Base-by-base conservation (phyloP, 2,113 vertebrate species). In the Dendropsophus ebraccatus region DNA sequence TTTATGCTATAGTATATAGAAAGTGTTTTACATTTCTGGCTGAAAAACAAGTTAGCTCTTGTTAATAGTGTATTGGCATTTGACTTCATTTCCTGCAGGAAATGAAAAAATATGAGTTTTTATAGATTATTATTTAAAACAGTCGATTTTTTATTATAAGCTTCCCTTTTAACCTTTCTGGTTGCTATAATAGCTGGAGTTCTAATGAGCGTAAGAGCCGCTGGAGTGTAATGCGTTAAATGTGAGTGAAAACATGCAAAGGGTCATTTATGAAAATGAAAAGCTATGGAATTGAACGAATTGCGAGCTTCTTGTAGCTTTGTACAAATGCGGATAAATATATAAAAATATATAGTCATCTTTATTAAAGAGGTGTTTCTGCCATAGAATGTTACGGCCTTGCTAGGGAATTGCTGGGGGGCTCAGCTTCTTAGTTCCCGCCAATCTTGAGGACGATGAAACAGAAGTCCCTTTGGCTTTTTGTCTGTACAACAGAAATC, bases 91-190 rank as follows among this genome's bases (percentile, higher is more conserved):
- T 87, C 85, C 85, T 87, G 78, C 85, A 87, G 85, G 85, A 87
- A 87, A 87, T 87, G 77, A 87, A 81, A 87, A 87, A 87, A 87
- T 81, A 87, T 81, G 62, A 81, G 85, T 87, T 87, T 87, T 87
- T 87, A 81, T 87, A 77, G 69, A 87, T 81, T 87, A 87, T 87
- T 87, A 87, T 87, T 87, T 73, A 81, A 87, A 87, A 87, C 47
- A 72, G 84, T 86, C 80, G 84, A 80, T 80, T 86, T 80, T 86
- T 80, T 86, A 80, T 86, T 78, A 72, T 86, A 54, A 25, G 47
- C 74, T 85, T 86, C 74, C 58, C 65, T 30, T 79, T 72, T 86
- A 56, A 41, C 49, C 37, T 77, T 35, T 80, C 47, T 69, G 78
- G 60, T 76, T 80, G 76, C 35, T 86, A 52, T 28, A 78, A 35